These are phyloP conservation scores for Pedetes capensis DNA, from an alignment of 2,113 vertebrate genomes.

Conservation along the genomic window DNA sequence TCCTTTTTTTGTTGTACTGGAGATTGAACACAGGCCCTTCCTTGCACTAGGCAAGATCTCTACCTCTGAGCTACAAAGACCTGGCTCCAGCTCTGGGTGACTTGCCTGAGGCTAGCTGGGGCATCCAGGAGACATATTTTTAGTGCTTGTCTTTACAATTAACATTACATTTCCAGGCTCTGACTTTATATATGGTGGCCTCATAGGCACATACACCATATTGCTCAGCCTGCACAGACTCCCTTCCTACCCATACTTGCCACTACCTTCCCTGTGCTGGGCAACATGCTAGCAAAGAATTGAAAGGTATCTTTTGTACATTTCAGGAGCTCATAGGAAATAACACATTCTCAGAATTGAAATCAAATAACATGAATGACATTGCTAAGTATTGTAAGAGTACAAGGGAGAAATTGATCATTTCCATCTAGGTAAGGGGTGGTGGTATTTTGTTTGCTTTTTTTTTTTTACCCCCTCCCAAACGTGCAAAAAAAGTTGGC, in stretches of 20 bases:
- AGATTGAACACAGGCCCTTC: too few relatives aligned
- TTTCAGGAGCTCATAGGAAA: neutral
- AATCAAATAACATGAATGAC: neutral
- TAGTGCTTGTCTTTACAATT: neutral
- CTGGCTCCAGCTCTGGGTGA: neutral
- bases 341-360: neutral
- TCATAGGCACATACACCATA: neutral
- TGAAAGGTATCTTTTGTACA: neutral
- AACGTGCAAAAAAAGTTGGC: neutral
- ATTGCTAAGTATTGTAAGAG: neutral
- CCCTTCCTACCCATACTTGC: neutral
- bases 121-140: neutral
- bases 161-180: neutral
- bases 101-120: neutral
- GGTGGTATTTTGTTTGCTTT: neutral
- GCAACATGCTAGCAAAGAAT: neutral
- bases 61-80: neutral
- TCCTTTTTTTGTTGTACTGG: too few relatives aligned
- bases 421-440: neutral
- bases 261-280: neutral
- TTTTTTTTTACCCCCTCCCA: neutral
- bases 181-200: neutral
- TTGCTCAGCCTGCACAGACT: neutral
- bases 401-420: neutral
- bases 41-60: too few relatives aligned